Base-by-base conservation (phyloP, 2,797 vertebrate species). In the Ptychadena robeensis region DNA sequence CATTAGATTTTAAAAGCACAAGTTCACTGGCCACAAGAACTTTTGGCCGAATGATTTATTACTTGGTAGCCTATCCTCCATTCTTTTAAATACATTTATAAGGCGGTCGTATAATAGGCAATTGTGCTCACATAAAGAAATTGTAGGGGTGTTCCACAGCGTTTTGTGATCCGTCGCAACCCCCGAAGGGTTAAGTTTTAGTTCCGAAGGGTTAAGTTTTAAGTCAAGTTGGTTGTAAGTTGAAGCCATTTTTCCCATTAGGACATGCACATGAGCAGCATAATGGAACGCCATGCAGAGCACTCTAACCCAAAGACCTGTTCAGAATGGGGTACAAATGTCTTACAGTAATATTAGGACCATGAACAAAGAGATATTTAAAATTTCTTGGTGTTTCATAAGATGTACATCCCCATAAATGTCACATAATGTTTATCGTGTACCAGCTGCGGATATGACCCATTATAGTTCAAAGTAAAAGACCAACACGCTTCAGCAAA, bases 361-460 rank as follows among this genome's bases (percentile, higher is more conserved):
- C 27, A 31, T n/a, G 38, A 25, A 63, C 63, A 74, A 25, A 53
- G 25, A 74, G 63, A 74, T 40, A 65, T 25, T 9, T 15, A 68
- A 64, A 35, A 40, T 30, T 72, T 78, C 75, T 32, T 9, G 18
- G 32, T 32, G 37, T 75, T 82, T 71, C 72, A 38, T 53, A 75
- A 82, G 71, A 74, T 75, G 74, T 53, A 83, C 65, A 70, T 48
- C 28, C 28, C 80, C 81, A 63, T 72, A 78, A 83, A 77, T 78
- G 73, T 70, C 67, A 72, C 81, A 9, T 25, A 83, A 48, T 48
- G 53, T 65, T 48, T 78, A 35, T 30, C 15, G n/a, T 53, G 32
- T 65, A 79, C 74, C 73, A 53, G 57, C 65, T 71, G 53, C 37
- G 69, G 57, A 79, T 66, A 83, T 12, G 32, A 48, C 30, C 67